Conservation (phyloP, 2,113 vertebrate genomes). For the Candoia aspera region DNA sequence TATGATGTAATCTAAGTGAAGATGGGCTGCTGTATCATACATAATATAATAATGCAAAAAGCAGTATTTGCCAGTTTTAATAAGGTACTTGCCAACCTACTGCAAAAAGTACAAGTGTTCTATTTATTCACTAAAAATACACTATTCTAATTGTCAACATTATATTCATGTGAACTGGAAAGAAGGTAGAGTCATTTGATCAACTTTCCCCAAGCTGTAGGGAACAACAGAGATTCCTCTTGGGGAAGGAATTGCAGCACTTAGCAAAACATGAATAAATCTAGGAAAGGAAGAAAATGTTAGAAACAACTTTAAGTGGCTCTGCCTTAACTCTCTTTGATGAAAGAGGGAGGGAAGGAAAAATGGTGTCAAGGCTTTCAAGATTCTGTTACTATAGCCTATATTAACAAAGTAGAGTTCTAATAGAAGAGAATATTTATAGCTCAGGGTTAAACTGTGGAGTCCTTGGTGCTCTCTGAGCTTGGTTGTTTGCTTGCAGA, state of each 20-base stretch:
- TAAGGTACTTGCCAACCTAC: neutral
- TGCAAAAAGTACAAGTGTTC: neutral
- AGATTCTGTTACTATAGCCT: neutral
- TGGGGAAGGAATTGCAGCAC: neutral
- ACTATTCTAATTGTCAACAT: neutral
- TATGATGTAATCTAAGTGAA: neutral
- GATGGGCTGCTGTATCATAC: neutral
- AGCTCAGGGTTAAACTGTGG: neutral
- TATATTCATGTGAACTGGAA: neutral
- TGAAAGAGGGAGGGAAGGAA: neutral
- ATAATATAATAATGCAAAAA: neutral
- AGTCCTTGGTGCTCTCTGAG: neutral
- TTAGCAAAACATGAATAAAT: neutral
- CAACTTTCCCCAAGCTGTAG: neutral
- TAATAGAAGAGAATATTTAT: neutral
- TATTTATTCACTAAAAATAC: neutral
- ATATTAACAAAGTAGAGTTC: neutral
- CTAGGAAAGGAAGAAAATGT: neutral
- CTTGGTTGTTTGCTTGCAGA: neutral
- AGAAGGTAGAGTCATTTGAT: neutral
- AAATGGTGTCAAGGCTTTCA: neutral
- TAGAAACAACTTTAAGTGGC: neutral
- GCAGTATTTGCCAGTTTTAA: neutral
- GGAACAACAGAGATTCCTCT: neutral
- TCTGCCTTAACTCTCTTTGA: neutral